Base-by-base conservation (phyloP, 2,888 invertebrate genomes). In the Brachylomia viminalis region DNA sequence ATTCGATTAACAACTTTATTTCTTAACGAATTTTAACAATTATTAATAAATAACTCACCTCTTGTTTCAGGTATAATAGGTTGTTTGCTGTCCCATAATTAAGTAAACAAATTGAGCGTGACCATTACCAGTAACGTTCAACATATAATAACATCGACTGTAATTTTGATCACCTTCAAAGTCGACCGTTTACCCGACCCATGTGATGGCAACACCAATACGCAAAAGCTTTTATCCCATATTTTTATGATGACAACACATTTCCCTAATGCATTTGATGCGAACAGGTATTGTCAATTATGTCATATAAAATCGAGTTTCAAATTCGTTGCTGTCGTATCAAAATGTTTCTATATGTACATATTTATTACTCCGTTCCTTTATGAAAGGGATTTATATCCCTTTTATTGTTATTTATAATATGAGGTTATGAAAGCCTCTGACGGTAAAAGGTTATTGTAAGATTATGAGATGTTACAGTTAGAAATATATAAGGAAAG, bases 201-300 rank as follows among this genome's bases (percentile, higher is more conserved):
- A n/a, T 49, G 45, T 62, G 56, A 56, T 75, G 30, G 49, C 77
- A 45, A 54, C 58, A 68, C 47, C 59, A 49, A 74, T 59, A 73
- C 80, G 27, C 11, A 52, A 47, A 80, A 72, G 67, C 84, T 83
- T 85, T 80, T 72, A 86, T 83, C 64, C 66, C 68, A 49, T 78
- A 65, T 86, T 66, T 86, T 84, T 75, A 79, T 74, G 72, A 77
- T 83, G 79, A 73, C 82, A 75, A 77, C 86, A 85, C 75, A 65
- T 79, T 72, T 74, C 74, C 75, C 72, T 86, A 86, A 86, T 84
- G 86, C 85, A 80, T 84, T 84, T 82, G 66, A 79, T 79, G 52
- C 49, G 79, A 75, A 77, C 84, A 84, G 84, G 79, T 82, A 77
- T 84, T 86, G 85, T 86, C 85, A 82, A 84, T 85, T 82, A 86